Evolutionary conservation across 2,113 vertebrate species (phyloP).

Genomic region (Athene cunicularia): DNA sequence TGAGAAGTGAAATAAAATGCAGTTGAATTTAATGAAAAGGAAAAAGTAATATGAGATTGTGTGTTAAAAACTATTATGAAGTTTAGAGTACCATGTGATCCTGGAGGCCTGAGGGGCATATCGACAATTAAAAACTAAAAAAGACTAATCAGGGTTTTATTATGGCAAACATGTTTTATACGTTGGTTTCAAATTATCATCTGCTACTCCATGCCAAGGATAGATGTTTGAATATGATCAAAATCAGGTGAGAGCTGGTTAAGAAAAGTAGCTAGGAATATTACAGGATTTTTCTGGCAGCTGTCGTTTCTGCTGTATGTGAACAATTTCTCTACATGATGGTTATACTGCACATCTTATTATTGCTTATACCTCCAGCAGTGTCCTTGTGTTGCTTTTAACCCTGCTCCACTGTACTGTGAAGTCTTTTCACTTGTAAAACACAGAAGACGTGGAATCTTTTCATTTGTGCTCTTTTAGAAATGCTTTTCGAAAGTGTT

Average conservation of each 20-base stretch:
- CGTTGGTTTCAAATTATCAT: background rate
- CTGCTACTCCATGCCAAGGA: background rate
- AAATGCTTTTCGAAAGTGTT: background rate
- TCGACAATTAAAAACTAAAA: background rate
- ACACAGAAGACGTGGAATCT: background rate
- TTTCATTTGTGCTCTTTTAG: background rate
- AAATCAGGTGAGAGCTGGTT: background rate
- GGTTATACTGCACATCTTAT: background rate
- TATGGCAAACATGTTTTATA: background rate
- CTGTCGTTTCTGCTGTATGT: background rate
- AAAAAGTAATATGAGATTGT: background rate
- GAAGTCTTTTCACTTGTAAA: background rate
- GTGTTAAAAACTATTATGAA: background rate
- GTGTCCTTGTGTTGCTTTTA: background rate
- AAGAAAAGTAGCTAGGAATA: background rate
- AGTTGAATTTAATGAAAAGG: background rate
- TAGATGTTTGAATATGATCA: background rate
- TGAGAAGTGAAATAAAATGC: background rate
- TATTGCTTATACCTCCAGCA: background rate
- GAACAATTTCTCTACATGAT: background rate
- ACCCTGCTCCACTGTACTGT: background rate
- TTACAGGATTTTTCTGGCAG: background rate
- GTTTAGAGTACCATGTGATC: background rate
- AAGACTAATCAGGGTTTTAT: background rate
- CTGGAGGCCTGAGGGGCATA: background rate